Conservation (phyloP, 1,140 invertebrate species). For the Drosophila fuyamai region DNA sequence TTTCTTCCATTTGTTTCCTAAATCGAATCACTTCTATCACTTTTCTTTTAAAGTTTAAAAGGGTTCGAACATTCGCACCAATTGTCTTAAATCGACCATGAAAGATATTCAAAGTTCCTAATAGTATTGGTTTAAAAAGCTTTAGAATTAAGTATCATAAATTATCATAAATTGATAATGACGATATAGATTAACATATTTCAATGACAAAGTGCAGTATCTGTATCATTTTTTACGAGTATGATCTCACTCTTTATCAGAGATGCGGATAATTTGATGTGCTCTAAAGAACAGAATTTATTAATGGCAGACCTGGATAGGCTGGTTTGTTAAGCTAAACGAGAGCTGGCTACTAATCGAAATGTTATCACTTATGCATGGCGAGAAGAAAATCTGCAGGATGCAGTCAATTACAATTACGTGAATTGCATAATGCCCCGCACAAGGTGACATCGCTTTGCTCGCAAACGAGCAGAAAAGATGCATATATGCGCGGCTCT, state of each 20-base stretch:
- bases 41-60: too few relatives aligned
- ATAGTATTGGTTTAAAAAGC: too few relatives aligned
- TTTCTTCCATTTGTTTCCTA: too few relatives aligned
- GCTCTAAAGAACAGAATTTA: conserved; percentile 20
- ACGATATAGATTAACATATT: too few relatives aligned
- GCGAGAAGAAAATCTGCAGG: conserved; percentile 46
- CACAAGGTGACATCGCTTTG: conserved; percentile 56
- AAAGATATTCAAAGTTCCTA: too few relatives aligned
- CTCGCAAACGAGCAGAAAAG: conserved; percentile 22
- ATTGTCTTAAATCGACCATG: not conserved
- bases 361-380: conserved; percentile 26
- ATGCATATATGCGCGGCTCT: conserved; percentile 11
- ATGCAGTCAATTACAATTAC: conserved; percentile 74
- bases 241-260: conserved; percentile 12
- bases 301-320: conserved; percentile 17
- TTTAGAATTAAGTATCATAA: too few relatives aligned
- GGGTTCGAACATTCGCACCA: too few relatives aligned
- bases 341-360: conserved; percentile 19
- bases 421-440: conserved; percentile 47
- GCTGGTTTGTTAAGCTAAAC: conserved; percentile 18
- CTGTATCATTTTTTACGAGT: conserved; percentile 1
- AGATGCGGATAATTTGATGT: not conserved
- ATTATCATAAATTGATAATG: too few relatives aligned
- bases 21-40: too few relatives aligned
- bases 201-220: not conserved